Evolutionary conservation across 2,888 invertebrate genomes (phyloP), one percentile per base, ranked within the genome.

Genomic region (Drosophila pseudotalamancana): DNA sequence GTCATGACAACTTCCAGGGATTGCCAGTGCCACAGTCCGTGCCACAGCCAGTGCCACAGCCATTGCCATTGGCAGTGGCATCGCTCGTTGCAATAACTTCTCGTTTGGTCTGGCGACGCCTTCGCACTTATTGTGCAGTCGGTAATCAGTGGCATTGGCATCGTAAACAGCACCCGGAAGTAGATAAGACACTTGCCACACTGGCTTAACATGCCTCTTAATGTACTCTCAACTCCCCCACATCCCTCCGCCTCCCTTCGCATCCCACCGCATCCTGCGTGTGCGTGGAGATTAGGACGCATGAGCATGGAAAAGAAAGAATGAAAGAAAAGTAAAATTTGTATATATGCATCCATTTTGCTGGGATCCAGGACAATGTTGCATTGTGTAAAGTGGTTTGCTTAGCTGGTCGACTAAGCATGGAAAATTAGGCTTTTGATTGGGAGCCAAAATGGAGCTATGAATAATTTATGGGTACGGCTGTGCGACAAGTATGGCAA

Each of bases 101-200:
- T 84, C 77, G 84, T 84, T 84, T 80, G 59, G 57, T 60, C 32
- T 45, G 12, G 34, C 39, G 53, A 34, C 39, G 61, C 63, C 59
- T 56, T 61, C 50, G 53, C 42, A 56, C 53, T 66, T 54, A 73
- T 80, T 77, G 78, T 71, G 74, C 74, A 83, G 77, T 77, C 69
- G 80, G 86, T 81, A 81, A 81, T 86, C 80, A 81, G 84, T 77
- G 77, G 77, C 80, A 77, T 68, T 86, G 77, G 68, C 84, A 86
- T 83, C 77, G 73, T 86, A 82, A 86, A 80, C 80, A 80, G 72
- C 63, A 70, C 34, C 54, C 66, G 87, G 87, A 81, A 74, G 84
- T 71, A 77, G 81, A 86, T 86, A 81, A 81, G 87, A 80, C 65
- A 81, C 87, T 81, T 76, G 76, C 76, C 76, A 18, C 79, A 76